Evolutionary conservation across 2,113 vertebrate genomes (phyloP), one percentile per base, ranked within the genome.

Genomic region (Phainopepla nitens): DNA sequence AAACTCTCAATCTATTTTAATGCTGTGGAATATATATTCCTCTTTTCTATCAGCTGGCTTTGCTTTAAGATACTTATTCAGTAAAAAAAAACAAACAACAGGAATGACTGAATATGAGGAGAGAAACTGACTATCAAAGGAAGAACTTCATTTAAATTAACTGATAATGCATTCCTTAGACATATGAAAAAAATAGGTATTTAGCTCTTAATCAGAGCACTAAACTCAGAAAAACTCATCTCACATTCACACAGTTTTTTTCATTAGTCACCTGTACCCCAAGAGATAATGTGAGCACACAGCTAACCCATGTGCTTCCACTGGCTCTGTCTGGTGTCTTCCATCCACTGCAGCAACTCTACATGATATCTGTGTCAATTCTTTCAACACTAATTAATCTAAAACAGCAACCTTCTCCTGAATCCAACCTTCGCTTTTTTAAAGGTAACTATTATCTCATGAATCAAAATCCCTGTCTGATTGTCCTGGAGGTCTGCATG

Each of bases 321-420:
- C 62, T 41, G 51, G 19, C 17, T 9, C 24, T 58, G 9, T 29
- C 69, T 10, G 7, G 25, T 13, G 50, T 27, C 41, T 82, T 47
- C 45, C 54, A 36, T 24, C 31, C 9, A 3, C 60, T 5, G 10
- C n/a, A n/a, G 70, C 53, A 68, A 49, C 2, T 47, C 11, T 44
- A 42, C 57, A n/a, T 33, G 15, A 50, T 1, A 62, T 44, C 33
- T 25, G 5, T 36, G 47, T 83, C 35, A 24, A 33, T 42, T 50
- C 91, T 54, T 94, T 49, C 49, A 75, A 80, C 64, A n/a, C 70
- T 80, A 81, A 97, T 82, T 93, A 86, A 95, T 81, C 79, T 81
- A 91, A 85, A 91, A 85, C 36, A 92, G 82, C 31, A 65, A 82
- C 49, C 88, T 95, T 89, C 60, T 82, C 77, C 90, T 42, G 29